Conservation (phyloP, 2,113 vertebrate species). For the Psammodynastes pulverulentus region DNA sequence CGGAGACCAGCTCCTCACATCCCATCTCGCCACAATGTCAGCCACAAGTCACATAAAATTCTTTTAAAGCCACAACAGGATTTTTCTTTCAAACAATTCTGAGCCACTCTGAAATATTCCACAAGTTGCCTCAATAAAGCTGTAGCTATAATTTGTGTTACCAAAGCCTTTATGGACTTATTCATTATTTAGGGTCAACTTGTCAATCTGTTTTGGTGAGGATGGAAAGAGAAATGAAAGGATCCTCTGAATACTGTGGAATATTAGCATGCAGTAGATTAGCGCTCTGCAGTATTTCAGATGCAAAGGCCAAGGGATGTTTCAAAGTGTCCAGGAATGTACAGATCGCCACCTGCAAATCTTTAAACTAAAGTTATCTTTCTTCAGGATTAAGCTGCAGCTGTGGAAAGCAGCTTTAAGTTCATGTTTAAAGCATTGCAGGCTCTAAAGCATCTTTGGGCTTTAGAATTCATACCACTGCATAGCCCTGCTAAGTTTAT, state of each 20-base stretch:
- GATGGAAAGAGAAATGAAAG: slow-evolving; percentile 40
- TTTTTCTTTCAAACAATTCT: neutral
- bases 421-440: neutral
- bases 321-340: neutral
- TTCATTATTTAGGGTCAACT: neutral
- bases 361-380: neutral
- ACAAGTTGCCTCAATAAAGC: neutral
- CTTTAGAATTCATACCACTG: neutral
- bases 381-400: neutral
- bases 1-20: too few relatives aligned
- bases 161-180: neutral
- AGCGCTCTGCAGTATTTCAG: neutral
- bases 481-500: slow-evolving; percentile 13
- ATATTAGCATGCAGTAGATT: slow-evolving; percentile 51
- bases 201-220: slow-evolving; percentile 30
- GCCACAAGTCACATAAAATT: neutral
- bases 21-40: too few relatives aligned
- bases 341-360: neutral
- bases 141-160: neutral
- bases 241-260: slow-evolving; percentile 42
- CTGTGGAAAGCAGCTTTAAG: neutral
- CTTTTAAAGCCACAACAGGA: neutral
- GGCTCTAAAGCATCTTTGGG: neutral
- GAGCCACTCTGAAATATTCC: neutral
- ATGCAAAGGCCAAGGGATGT: neutral